Conservation (phyloP, 1,140 invertebrate genomes). For the Drepana arcuata region DNA sequence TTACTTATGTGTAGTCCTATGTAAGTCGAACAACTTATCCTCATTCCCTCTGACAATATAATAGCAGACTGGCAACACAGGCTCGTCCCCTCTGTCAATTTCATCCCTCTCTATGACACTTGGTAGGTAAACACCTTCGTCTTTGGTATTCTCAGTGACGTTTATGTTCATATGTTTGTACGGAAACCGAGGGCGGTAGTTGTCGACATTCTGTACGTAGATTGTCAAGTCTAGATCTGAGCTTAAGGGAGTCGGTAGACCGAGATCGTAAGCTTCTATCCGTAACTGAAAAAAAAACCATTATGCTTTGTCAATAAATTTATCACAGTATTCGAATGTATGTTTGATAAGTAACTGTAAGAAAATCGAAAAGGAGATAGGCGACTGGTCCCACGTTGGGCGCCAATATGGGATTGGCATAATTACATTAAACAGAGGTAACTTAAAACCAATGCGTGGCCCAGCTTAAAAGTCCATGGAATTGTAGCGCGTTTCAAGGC, state of each 20-base stretch:
- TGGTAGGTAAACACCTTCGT: slow-evolving; percentile 80
- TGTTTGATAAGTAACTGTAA: too few species aligned
- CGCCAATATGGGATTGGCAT: too few species aligned
- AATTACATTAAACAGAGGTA: too few species aligned
- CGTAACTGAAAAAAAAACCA: slow-evolving; percentile 79
- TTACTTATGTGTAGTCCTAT: slow-evolving; percentile 82
- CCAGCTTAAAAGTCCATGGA: too few species aligned
- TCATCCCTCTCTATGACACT: slow-evolving; percentile 90
- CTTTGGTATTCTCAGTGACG: slow-evolving; percentile 85
- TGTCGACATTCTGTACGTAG: slow-evolving; percentile 91
- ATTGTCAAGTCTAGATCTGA: slow-evolving; percentile 92
- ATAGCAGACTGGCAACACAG: slow-evolving; percentile 86
- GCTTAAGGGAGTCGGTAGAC: slow-evolving; percentile 86
- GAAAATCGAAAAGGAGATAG: not conserved
- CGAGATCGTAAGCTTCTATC: slow-evolving; percentile 91
- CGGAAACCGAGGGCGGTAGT: slow-evolving; percentile 90
- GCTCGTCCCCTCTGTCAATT: slow-evolving; percentile 84
- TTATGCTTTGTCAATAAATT: too few species aligned
- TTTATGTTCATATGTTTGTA: slow-evolving; percentile 81
- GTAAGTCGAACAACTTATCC: slow-evolving; percentile 79
- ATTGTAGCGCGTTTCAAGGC: too few species aligned
- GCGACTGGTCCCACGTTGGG: too few species aligned
- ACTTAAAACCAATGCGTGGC: too few species aligned
- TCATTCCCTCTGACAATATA: slow-evolving; percentile 89
- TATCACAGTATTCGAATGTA: not conserved